A percentile compares a stretch with the other conserved stretches of the same genome.
Conservation (phyloP, 2,113 vertebrate genomes). For the Strigops habroptila region DNA sequence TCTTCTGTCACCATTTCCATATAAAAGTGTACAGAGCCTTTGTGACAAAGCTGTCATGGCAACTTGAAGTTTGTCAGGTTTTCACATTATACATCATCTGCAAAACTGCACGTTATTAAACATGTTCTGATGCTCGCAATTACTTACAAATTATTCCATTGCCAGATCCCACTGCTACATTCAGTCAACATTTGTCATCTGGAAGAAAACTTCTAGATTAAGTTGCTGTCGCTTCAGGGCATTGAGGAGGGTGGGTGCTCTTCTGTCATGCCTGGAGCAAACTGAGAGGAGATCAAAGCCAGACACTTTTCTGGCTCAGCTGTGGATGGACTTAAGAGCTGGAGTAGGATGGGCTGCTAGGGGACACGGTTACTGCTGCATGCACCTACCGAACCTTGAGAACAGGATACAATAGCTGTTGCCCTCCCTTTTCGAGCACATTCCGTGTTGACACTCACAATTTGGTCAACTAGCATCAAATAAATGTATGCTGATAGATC, state of each 20-base stretch:
- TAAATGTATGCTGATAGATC: neutral
- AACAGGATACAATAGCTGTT: neutral
- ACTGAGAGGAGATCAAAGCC: constrained; percentile 15
- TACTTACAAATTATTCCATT: constrained; percentile 2
- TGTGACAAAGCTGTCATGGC: constrained; percentile 41
- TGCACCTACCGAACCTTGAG: neutral
- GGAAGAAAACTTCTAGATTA: neutral
- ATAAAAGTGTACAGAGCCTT: neutral
- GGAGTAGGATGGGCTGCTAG: neutral
- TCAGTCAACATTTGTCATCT: constrained; percentile 18
- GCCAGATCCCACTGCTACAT: neutral
- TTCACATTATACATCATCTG: neutral
- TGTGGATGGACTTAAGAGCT: neutral
- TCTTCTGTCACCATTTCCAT: constrained; percentile 14
- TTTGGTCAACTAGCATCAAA: neutral
- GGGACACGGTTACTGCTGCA: neutral
- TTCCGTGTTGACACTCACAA: neutral
- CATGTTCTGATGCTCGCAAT: neutral
- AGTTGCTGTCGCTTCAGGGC: neutral
- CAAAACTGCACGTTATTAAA: constrained; percentile 22
- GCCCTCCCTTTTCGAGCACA: neutral
- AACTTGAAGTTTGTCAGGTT: constrained; percentile 28
- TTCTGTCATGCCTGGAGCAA: neutral
- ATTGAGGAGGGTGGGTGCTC: neutral
- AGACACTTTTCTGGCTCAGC: neutral